Evolutionary conservation across 1,140 invertebrate species (phyloP).

Genomic region (Schlechtendalia chinensis): DNA sequence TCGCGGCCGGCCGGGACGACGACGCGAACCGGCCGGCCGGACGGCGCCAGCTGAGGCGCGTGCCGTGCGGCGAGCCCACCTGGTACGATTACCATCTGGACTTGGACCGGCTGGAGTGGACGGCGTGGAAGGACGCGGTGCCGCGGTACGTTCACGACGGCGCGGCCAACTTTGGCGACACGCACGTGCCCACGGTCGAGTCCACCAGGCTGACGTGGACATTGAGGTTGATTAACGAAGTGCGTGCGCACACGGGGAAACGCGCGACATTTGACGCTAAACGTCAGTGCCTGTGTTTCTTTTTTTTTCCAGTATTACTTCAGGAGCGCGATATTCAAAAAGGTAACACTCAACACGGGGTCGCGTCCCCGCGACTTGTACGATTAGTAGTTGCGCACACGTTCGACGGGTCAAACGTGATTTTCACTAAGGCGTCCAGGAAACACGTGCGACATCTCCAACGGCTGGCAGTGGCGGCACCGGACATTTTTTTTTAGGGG

Average conservation of each 20-base stretch:
- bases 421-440: too few species aligned
- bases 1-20: slow-evolving; percentile 68
- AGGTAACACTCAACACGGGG: background rate
- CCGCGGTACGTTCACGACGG: background rate
- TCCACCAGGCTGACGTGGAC: slow-evolving; percentile 16
- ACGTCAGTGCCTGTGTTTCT: too few species aligned
- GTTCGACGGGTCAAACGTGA: too few species aligned
- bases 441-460: too few species aligned
- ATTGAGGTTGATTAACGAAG: slow-evolving; percentile 37
- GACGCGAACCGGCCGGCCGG: background rate
- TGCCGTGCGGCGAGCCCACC: slow-evolving; percentile 14
- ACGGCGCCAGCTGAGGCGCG: background rate
- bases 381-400: too few species aligned
- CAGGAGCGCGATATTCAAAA: slow-evolving; percentile 40
- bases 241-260: too few species aligned
- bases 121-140: background rate
- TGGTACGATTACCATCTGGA: slow-evolving; percentile 37
- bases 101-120: slow-evolving; percentile 13
- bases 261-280: too few species aligned
- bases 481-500: too few species aligned
- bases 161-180: background rate
- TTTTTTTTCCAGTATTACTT: slow-evolving; percentile 31
- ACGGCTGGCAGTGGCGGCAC: too few species aligned
- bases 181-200: slow-evolving; percentile 3
- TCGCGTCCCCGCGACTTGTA: too few species aligned